phyloP scores from a whole-genome alignment of 2,113 vertebrate species.

The Melospiza georgiana region DNA sequence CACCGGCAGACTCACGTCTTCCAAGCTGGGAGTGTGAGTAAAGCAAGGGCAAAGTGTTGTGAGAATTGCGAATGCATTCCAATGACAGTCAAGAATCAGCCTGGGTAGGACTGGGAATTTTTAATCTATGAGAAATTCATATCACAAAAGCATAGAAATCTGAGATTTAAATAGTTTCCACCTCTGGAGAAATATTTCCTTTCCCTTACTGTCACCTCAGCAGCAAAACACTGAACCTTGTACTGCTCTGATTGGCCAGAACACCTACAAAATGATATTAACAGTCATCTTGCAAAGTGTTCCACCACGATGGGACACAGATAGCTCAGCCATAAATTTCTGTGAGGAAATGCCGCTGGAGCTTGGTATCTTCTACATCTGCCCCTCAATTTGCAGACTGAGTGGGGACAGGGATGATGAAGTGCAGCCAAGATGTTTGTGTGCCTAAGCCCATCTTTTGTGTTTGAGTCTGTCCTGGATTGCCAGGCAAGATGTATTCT shows the following conservation, averaged over 20 bases:
- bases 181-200: background rate
- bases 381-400: background rate
- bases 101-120: background rate
- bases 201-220: background rate
- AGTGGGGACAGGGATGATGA: background rate
- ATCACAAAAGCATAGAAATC: background rate
- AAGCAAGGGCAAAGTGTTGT: background rate
- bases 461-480: background rate
- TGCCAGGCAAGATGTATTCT: too few relatives aligned
- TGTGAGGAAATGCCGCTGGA: background rate
- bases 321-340: background rate
- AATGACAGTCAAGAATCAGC: background rate
- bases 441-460: background rate
- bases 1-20: background rate
- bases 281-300: background rate
- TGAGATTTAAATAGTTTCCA: background rate
- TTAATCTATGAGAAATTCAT: background rate
- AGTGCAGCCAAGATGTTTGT: background rate
- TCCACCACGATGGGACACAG: background rate
- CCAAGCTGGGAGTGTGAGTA: rapidly evolving
- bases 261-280: background rate
- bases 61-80: background rate
- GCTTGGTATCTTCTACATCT: background rate
- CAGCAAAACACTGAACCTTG: background rate
- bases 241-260: background rate